A percentile compares a stretch with the other conserved stretches of the same genome.
Conservation (phyloP, 1,140 invertebrate species). For the Cheumatopsyche charites region DNA sequence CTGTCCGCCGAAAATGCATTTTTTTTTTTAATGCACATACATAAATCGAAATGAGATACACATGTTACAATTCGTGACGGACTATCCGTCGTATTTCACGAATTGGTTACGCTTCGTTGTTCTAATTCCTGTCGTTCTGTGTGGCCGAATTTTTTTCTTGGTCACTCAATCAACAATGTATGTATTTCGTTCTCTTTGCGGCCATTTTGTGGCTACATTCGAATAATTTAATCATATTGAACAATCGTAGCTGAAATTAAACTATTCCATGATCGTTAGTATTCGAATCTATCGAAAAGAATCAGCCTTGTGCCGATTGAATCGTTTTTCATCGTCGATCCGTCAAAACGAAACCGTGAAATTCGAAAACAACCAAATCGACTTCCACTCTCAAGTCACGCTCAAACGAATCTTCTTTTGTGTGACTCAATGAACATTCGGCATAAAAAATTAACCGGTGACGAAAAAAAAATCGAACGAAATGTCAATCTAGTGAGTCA, state of each 20-base stretch:
- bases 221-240: background rate
- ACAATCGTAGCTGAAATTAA: no score
- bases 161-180: no score
- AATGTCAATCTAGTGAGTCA: conserved; percentile 2
- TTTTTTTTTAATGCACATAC: background rate
- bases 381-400: background rate
- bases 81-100: conserved; percentile 20
- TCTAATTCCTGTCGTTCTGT: background rate
- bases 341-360: conserved; percentile 3
- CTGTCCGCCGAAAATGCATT: background rate
- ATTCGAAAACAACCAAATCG: conserved; percentile 1
- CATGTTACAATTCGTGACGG: conserved; percentile 8
- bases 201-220: background rate
- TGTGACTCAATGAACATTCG: conserved; percentile 8
- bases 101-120: conserved; percentile 16
- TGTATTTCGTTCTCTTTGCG: no score
- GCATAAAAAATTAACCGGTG: background rate
- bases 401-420: background rate
- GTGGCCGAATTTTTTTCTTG: no score
- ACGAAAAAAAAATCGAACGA: background rate
- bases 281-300: no score
- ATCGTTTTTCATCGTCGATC: background rate
- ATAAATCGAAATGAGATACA: no score
- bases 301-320: conserved; percentile 3
- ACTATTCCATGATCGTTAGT: no score